phyloP scores from a whole-genome alignment of 2,797 vertebrate species.

The Pogonophryne albipinna region DNA sequence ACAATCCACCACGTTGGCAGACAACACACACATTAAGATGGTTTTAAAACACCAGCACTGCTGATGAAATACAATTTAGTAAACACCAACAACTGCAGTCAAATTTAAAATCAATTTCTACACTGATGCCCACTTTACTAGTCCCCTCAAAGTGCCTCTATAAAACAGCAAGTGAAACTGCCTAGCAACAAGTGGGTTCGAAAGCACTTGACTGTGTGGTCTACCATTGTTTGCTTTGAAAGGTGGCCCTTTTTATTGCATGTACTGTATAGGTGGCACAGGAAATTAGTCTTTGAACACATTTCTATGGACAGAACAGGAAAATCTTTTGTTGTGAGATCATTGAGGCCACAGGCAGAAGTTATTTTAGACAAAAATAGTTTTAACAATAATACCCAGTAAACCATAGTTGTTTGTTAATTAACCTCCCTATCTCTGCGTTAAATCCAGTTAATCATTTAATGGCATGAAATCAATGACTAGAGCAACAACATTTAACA shows the following conservation, averaged over 20 bases:
- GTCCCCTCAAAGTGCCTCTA: slow-evolving; percentile 38
- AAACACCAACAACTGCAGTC: slow-evolving; percentile 43
- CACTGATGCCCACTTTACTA: slow-evolving; percentile 27
- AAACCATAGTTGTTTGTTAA: background rate
- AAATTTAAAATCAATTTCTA: slow-evolving; percentile 46
- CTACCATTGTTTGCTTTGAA: slow-evolving; percentile 54
- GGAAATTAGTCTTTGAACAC: slow-evolving; percentile 15
- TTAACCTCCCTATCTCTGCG: background rate
- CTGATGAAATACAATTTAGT: slow-evolving; percentile 42
- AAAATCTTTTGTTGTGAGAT: background rate
- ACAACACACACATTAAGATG: background rate
- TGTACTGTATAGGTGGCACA: background rate
- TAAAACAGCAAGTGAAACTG: slow-evolving; percentile 42
- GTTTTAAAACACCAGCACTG: slow-evolving; percentile 15
- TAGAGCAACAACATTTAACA: too few relatives aligned
- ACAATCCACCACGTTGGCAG: slow-evolving; percentile 20
- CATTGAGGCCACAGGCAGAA: background rate
- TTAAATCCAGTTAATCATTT: slow-evolving; percentile 16
- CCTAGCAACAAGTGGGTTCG: slow-evolving; percentile 55
- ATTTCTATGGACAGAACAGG: background rate
- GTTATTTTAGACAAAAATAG: background rate
- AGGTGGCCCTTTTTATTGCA: slow-evolving; percentile 28
- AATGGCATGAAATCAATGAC: background rate
- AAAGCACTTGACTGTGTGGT: slow-evolving; percentile 70
- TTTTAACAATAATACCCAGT: background rate